A percentile compares a stretch with the other conserved stretches of the same genome.
Conservation (phyloP, 2,113 vertebrate species). For the Lamprotornis superbus region DNA sequence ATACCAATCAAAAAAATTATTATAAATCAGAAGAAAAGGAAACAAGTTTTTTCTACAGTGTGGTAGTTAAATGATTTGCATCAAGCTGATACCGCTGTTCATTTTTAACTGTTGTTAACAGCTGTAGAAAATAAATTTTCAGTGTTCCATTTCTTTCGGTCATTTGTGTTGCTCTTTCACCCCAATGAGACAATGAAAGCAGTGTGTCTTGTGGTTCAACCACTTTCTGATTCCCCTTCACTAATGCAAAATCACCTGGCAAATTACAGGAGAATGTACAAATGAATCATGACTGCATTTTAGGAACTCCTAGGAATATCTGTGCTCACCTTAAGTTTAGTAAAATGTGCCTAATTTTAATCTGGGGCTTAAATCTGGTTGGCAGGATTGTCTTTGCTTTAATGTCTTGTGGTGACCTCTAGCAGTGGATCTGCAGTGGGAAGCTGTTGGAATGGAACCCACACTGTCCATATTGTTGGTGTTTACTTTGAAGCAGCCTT, state of each 20-base stretch:
- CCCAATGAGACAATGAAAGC: neutral
- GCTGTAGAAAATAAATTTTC: constrained; percentile 4
- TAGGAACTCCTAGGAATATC: neutral
- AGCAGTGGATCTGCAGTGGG: neutral
- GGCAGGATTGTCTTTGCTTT: neutral
- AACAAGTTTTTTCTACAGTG: neutral
- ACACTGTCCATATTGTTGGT: neutral
- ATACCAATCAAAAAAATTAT: neutral
- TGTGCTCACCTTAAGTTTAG: neutral
- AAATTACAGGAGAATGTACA: neutral
- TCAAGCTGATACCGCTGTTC: neutral
- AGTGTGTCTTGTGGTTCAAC: neutral
- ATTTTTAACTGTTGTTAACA: neutral
- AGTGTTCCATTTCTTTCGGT: neutral
- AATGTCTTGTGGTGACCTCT: fast-evolving
- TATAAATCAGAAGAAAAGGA: neutral
- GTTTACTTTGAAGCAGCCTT: neutral
- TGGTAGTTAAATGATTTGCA: neutral
- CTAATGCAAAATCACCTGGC: neutral
- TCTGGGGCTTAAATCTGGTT: neutral
- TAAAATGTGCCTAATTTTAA: neutral
- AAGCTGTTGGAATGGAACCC: neutral
- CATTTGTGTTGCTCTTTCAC: neutral
- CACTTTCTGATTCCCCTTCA: neutral
- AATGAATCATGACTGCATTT: neutral